phyloP scores from a whole-genome alignment of 2,797 vertebrate genomes.

The Chelonia mydas region DNA sequence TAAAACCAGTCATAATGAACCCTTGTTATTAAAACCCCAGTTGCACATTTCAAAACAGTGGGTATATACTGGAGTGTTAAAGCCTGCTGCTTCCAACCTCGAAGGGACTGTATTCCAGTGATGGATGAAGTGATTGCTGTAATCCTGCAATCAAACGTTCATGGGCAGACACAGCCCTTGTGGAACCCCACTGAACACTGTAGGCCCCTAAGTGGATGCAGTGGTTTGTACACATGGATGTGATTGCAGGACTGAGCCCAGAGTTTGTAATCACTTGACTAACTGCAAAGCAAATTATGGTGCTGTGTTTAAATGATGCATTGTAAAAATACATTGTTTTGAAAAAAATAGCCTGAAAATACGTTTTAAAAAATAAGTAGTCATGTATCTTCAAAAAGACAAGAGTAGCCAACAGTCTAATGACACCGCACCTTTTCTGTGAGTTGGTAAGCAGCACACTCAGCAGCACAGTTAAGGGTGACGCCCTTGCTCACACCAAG shows the following conservation, averaged over 20 bases:
- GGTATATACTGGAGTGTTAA: background rate
- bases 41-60: background rate
- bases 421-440: background rate
- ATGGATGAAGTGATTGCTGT: background rate
- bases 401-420: constrained; percentile 17
- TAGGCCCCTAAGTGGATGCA: background rate
- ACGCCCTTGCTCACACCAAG: background rate
- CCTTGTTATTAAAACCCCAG: background rate
- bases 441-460: no score
- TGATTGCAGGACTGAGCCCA: background rate
- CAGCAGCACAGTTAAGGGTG: no score
- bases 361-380: background rate
- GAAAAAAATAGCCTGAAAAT: background rate
- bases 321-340: background rate
- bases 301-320: background rate
- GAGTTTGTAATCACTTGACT: background rate
- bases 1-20: background rate
- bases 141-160: background rate
- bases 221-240: background rate
- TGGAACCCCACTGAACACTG: background rate
- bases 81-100: background rate
- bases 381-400: constrained; percentile 25
- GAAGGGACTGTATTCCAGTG: background rate
- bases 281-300: fast-evolving
- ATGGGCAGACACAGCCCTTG: background rate